Base-by-base conservation (phyloP, 2,113 vertebrate genomes). In the Nesoenas mayeri region DNA sequence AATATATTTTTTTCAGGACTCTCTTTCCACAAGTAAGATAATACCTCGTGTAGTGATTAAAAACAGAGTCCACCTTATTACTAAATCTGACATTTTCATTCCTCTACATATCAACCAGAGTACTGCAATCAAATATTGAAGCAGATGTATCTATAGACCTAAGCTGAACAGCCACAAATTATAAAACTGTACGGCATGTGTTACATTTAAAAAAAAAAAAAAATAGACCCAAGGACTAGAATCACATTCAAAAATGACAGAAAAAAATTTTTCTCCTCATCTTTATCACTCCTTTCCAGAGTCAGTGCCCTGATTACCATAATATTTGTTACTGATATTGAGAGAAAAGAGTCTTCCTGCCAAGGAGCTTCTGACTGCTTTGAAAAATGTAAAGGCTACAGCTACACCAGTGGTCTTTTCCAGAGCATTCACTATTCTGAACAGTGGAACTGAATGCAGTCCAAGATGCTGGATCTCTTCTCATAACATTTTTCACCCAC, bases 1-100 rank as follows among this genome's bases (percentile, higher is more conserved):
- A 66, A n/a, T 34, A 25, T 69, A 17, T 62, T 71, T 85, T 85
- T 89, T 91, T 80, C 57, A 75, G 50, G 28, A 89, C 62, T 85
- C 56, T 10, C 57, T 85, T 95, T 94, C 47, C 40, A 87, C 89
- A 86, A 62, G n/a, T 12, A 88, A 93, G 74, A 83, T 94, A 80
- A 87, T 61, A 93, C 40, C 82, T 94, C 88, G 14, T 36, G 36
- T 32, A 85, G 50, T 77, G 91, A 95, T 93, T 94, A 87, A 93
- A 97, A 96, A 77, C 58, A 83, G 69, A 38, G 83, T 89, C 66
- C 19, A 42, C 53, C 50, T 74, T 85, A 66, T 61, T n/a, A 86
- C 85, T 84, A 85, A 72, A 92, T 84, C 64, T 83, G 85, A 85
- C 58, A 47, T 90, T 92, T 91, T 93, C 25, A 38, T 89, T 92